These are phyloP conservation scores for Endotricha flammealis DNA, from an alignment of 2,888 invertebrate genomes.

Conservation along the genomic window DNA sequence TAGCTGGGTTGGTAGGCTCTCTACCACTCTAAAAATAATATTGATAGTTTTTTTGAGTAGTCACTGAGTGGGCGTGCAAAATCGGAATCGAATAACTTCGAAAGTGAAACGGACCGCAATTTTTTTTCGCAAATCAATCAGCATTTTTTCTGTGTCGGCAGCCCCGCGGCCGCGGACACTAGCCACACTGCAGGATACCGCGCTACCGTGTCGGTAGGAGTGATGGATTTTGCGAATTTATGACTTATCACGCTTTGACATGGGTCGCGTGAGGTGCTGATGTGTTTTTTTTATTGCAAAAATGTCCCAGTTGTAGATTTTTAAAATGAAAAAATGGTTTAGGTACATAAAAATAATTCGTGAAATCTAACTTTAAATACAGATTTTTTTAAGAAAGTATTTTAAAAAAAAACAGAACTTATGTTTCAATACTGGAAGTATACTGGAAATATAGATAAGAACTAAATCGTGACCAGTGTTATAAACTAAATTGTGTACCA, in stretches of 20 bases:
- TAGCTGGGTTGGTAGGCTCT: too few relatives aligned
- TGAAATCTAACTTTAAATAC: too few relatives aligned
- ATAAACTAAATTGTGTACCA: too few relatives aligned
- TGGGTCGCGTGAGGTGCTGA: conserved; percentile 22
- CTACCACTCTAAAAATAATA: background rate
- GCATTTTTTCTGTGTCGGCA: conserved; percentile 32
- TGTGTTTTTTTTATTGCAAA: background rate
- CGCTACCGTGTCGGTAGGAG: conserved; percentile 40
- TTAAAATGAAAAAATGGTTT: too few relatives aligned
- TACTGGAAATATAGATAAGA: too few relatives aligned
- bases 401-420: too few relatives aligned
- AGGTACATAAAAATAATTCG: too few relatives aligned
- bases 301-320: too few relatives aligned
- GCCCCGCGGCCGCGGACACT: conserved; percentile 34
- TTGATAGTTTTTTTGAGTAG: conserved; percentile 12
- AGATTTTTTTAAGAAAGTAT: too few relatives aligned
- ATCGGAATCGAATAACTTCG: conserved; percentile 42
- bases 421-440: too few relatives aligned
- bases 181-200: conserved; percentile 51
- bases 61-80: conserved; percentile 65
- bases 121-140: conserved; percentile 58
- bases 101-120: conserved; percentile 51
- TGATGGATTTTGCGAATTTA: conserved; percentile 49
- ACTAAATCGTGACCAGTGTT: too few relatives aligned
- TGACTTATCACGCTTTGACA: conserved; percentile 31